A percentile compares a stretch with the other conserved stretches of the same genome.
These are phyloP conservation scores for Sakesphorus luctuosus DNA, from an alignment of 2,113 vertebrate species.

Conservation along the genomic window DNA sequence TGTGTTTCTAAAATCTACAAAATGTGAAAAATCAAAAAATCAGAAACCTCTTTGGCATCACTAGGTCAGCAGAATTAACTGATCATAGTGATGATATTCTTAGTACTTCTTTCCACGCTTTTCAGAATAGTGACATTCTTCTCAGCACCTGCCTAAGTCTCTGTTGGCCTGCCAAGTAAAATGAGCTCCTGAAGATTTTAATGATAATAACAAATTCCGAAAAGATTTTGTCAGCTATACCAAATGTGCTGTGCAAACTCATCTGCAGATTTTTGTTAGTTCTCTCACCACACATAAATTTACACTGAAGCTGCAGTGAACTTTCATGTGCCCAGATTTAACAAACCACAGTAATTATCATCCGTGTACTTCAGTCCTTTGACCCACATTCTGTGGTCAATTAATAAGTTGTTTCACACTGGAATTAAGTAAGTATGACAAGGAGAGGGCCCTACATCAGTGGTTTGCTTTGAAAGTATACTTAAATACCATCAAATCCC, in stretches of 20 bases:
- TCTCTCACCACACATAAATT: background rate
- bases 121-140: background rate
- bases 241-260: background rate
- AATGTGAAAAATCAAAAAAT: too few relatives aligned
- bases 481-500: constrained; percentile 66
- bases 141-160: background rate
- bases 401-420: constrained; percentile 61
- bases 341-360: background rate
- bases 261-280: background rate
- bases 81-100: background rate
- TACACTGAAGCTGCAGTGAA: background rate
- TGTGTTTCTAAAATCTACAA: too few relatives aligned
- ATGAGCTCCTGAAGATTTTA: background rate
- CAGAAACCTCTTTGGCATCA: too few relatives aligned
- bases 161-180: background rate
- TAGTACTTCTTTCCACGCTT: background rate
- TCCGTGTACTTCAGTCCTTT: background rate
- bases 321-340: background rate
- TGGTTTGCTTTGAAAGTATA: constrained; percentile 55
- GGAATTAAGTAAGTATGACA: constrained; percentile 29
- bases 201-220: background rate
- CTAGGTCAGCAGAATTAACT: background rate
- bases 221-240: background rate
- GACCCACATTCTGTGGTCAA: background rate
- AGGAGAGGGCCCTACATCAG: constrained; percentile 25